Evolutionary conservation across 2,888 invertebrate genomes (phyloP), one percentile per base, ranked within the genome.

Genomic region (Zeuzera pyrina): DNA sequence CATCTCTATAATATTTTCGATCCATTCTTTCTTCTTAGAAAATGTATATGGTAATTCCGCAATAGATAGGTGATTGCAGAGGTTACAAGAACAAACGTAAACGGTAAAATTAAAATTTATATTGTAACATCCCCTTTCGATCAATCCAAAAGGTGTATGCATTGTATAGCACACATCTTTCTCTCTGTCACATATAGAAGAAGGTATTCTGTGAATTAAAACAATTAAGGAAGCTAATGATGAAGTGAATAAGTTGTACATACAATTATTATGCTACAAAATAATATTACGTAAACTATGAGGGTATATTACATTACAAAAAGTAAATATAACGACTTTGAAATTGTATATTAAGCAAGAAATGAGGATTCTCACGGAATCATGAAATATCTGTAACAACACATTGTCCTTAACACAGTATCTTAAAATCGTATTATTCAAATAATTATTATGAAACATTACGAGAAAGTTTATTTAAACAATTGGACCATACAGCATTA

Each of bases 71-170:
- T 62, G 57, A 55, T 78, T 78, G 52, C 78, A 78, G 30, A 76
- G 60, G 56, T 78, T 73, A 49, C 77, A 74, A 27, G 70, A 56
- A 44, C 78, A 78, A 26, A 73, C 71, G 45, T 65, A 74, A 25
- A 58, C 63, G 28, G 64, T 58, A 12, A 66, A 41, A 39, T 71
- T 70, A 34, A 52, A 52, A 44, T 69, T 59, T 36, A 59, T 36
- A 48, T 68, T 70, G 44, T 51, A 68, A 44, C 78, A 78, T 40
- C 76, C 77, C 37, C 78, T 65, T 35, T 68, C 65, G 22, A 78
- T 49, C 39, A 78, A 47, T 8, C 78, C 78, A 35, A 78, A 78
- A 22, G 78, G 78, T 14, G 76, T 78, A 37, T 76, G 76, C 47
- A 59, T 51, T 5, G 73, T 60, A 47, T 68, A 77, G 47, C 78